Evolutionary conservation across 2,113 vertebrate species (phyloP).

Genomic region (Heterotilapia buettikoferi): DNA sequence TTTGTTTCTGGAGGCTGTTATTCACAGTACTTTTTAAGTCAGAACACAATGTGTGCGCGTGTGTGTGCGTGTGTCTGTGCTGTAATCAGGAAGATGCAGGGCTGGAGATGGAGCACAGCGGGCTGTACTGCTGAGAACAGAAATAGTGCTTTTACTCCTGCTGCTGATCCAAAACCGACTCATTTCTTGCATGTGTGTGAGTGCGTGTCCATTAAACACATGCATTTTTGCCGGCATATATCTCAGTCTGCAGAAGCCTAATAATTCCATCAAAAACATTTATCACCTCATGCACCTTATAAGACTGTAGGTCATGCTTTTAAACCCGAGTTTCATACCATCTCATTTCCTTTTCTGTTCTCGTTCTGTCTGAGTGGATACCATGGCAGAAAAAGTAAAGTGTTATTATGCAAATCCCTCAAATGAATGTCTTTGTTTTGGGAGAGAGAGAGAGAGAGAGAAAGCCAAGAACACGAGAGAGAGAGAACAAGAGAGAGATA

Average conservation of each 20-base stretch:
- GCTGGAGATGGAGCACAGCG: constrained; percentile 29
- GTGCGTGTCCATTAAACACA: background rate
- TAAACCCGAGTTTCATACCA: background rate
- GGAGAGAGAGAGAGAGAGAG: background rate
- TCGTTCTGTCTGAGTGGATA: background rate
- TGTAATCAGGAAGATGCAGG: constrained; percentile 23
- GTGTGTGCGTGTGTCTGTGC: background rate
- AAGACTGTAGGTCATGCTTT: background rate
- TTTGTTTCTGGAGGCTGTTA: background rate
- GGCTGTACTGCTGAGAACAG: background rate
- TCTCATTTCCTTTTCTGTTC: background rate
- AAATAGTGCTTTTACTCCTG: constrained; percentile 33
- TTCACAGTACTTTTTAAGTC: background rate
- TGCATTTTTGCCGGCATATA: background rate
- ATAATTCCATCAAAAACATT: background rate
- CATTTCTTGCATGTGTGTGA: background rate
- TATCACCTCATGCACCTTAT: background rate
- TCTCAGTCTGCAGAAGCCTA: background rate
- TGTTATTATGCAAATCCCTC: constrained; percentile 28
- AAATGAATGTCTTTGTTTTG: constrained; percentile 19
- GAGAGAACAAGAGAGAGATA: background rate
- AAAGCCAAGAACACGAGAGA: background rate
- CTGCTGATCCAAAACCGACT: constrained; percentile 13
- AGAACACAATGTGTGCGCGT: background rate
- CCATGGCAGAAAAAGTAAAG: background rate